Percentiles rank a stretch among this genome's conserved stretches.
Evolutionary conservation across 1,140 invertebrate genomes (phyloP).

Genomic region (Aporrectodea caliginosa): DNA sequence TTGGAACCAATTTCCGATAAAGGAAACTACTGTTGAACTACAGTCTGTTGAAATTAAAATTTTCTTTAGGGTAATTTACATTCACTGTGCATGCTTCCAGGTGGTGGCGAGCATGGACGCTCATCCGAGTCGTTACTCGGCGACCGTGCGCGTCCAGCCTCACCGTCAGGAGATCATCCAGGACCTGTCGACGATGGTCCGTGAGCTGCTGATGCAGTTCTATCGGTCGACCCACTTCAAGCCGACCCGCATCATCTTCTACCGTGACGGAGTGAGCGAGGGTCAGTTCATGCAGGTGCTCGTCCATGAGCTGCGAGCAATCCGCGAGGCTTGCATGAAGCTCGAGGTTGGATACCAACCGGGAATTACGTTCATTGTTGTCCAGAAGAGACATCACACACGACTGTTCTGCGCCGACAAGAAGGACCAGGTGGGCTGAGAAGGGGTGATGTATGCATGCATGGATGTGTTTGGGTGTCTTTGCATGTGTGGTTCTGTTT

Average conservation of each 20-base stretch:
- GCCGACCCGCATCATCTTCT: slow-evolving; percentile 94
- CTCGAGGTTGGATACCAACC: slow-evolving; percentile 96
- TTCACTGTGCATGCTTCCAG: too few relatives aligned
- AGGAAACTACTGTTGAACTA: too few relatives aligned
- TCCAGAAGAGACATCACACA: slow-evolving; percentile 97
- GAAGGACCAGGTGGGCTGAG: slow-evolving; percentile 74
- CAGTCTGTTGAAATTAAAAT: too few relatives aligned
- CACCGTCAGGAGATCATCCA: slow-evolving; percentile 95
- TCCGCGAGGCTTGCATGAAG: slow-evolving; percentile 97
- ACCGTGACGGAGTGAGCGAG: slow-evolving; percentile 94
- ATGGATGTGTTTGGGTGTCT: too few relatives aligned
- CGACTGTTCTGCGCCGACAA: slow-evolving; percentile 95
- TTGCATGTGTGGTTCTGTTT: too few relatives aligned
- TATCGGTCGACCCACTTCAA: slow-evolving; percentile 87
- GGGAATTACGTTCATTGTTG: slow-evolving; percentile 98
- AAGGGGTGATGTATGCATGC: too few relatives aligned
- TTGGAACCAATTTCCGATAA: too few relatives aligned
- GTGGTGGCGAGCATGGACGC: slow-evolving; percentile 99
- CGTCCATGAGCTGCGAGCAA: slow-evolving; percentile 92
- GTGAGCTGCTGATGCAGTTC: slow-evolving; percentile 88
- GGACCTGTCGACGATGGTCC: slow-evolving; percentile 97
- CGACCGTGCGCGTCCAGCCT: slow-evolving; percentile 96
- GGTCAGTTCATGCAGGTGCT: slow-evolving; percentile 79
- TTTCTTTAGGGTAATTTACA: too few relatives aligned
- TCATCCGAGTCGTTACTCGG: slow-evolving; percentile 97